Conservation (phyloP, 2,113 vertebrate genomes). For the Crotophaga sulcirostris region DNA sequence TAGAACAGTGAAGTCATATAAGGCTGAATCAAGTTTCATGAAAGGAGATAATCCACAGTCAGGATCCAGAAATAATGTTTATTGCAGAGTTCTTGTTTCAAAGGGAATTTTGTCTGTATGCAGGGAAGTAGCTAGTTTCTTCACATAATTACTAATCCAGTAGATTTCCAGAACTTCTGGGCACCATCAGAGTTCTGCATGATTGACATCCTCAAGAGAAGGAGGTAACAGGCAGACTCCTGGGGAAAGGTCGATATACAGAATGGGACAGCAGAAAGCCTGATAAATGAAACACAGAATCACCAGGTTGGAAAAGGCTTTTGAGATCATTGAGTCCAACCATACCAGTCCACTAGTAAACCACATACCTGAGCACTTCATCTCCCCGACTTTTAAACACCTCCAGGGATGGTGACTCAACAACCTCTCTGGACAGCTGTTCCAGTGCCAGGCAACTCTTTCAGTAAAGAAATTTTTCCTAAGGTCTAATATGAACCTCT, state of each 20-base stretch:
- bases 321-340: too few species aligned
- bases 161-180: background rate
- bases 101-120: background rate
- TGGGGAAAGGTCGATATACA: background rate
- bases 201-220: background rate
- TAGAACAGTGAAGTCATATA: background rate
- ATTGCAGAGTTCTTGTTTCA: background rate
- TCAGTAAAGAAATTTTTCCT: too few species aligned
- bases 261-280: background rate
- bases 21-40: background rate
- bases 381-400: too few species aligned
- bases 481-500: too few species aligned
- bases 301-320: too few species aligned
- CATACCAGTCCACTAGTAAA: too few species aligned
- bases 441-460: too few species aligned
- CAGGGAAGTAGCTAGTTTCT: background rate
- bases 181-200: background rate
- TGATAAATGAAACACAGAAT: background rate
- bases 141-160: background rate
- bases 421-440: too few species aligned
- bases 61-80: background rate
- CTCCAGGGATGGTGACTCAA: too few species aligned
- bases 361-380: too few species aligned
- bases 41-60: fast-evolving
- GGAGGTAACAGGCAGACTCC: background rate